phyloP scores from a whole-genome alignment of 2,888 invertebrate genomes.

The Minunthozetes semirufus region DNA sequence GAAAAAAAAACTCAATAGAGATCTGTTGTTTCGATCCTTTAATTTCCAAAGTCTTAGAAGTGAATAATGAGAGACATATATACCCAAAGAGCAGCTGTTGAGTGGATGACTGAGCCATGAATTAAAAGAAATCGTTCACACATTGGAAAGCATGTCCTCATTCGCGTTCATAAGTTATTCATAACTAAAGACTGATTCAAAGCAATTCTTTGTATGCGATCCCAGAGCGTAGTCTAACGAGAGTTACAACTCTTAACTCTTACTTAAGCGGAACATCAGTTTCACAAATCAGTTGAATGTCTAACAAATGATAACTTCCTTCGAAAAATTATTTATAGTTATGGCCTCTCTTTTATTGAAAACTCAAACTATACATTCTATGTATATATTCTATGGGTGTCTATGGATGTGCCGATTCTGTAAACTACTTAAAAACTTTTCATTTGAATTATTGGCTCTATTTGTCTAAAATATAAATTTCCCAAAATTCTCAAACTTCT shows the following conservation, averaged over 20 bases:
- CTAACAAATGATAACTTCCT: constrained; percentile 5
- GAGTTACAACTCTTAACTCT: constrained; percentile 30
- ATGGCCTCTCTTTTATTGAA: neutral
- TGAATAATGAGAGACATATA: constrained; percentile 28
- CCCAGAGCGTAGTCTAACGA: constrained; percentile 19
- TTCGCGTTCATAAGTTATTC: neutral
- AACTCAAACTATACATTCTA: neutral
- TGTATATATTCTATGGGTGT: neutral
- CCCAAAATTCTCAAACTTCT: neutral
- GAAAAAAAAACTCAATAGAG: constrained; percentile 23
- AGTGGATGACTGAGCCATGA: constrained; percentile 27
- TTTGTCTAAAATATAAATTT: neutral
- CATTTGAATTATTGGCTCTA: neutral
- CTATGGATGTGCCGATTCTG: neutral
- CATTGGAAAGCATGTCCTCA: constrained; percentile 25
- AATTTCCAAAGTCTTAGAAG: constrained; percentile 14
- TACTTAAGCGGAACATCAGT: constrained; percentile 24
- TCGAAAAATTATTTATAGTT: constrained; percentile 4
- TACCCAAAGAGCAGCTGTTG: constrained; percentile 18
- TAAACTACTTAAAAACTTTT: neutral
- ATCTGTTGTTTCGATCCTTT: constrained; percentile 7
- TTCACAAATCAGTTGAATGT: constrained; percentile 19
- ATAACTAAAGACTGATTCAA: constrained; percentile 14
- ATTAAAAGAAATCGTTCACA: constrained; percentile 29
- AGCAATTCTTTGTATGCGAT: constrained; percentile 8